These are phyloP conservation scores for Sarcoramphus papa DNA, from an alignment of 2,797 vertebrate species.

Conservation along the genomic window DNA sequence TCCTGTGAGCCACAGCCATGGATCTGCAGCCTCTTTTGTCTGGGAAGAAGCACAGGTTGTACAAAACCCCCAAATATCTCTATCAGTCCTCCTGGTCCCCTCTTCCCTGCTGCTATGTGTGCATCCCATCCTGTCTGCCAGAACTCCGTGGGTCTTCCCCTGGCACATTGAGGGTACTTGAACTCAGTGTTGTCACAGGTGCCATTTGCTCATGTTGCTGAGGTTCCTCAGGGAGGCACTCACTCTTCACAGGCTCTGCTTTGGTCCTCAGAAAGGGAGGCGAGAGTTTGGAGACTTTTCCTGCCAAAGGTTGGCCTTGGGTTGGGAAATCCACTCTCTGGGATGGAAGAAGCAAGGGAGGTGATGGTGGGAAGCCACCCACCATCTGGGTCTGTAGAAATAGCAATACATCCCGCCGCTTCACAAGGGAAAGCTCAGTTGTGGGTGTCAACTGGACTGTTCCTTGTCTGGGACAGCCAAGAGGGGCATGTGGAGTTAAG, in stretches of 20 bases:
- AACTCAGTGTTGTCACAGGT: not conserved
- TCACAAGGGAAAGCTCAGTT: not conserved
- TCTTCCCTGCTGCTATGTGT: not conserved
- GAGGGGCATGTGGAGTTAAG: not conserved
- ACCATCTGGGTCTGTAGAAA: not conserved
- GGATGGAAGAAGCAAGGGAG: not conserved
- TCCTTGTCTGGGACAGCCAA: not conserved
- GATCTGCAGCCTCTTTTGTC: not conserved
- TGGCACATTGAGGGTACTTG: not conserved
- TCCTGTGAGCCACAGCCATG: not conserved
- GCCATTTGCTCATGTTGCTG: not conserved
- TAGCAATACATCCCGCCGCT: not conserved
- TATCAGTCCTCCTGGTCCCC: not conserved
- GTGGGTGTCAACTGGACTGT: not conserved
- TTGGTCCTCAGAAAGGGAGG: not conserved
- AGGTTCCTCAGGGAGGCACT: not conserved
- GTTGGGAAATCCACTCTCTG: not conserved
- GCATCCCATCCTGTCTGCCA: not conserved
- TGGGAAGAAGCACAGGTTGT: not conserved
- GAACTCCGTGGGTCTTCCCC: not conserved
- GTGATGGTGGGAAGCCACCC: not conserved
- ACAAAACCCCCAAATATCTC: not conserved
- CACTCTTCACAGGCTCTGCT: not conserved
- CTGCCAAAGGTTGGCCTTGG: not conserved
- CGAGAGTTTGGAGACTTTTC: not conserved